Evolutionary conservation across 1,140 invertebrate genomes (phyloP), one percentile per base, ranked within the genome.

Genomic region (Sinonovacula constricta): DNA sequence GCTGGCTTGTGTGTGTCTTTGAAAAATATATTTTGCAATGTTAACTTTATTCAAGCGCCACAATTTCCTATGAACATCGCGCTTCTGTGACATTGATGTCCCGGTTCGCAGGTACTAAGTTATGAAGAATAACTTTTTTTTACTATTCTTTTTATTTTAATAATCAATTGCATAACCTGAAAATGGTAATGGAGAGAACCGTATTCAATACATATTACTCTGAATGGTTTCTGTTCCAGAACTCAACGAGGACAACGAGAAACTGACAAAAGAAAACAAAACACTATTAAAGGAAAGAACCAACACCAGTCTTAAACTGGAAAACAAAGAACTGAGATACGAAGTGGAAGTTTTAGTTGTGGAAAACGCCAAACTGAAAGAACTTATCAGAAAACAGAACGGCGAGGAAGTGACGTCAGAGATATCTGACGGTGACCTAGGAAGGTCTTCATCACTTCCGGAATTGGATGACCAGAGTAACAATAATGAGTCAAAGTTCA

Each of bases 291-390:
- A 33, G 5, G 62, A 66, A 51, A 62, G 69, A 24, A 68, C 54
- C 22, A 34, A 57, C 28, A 57, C 36, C n/a, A 28, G 36, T 15
- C 49, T 79, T 12, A 53, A 59, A 45, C 71, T 72, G 34, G 76
- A 80, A 66, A 80, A 81, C 57, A 39, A 66, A n/a, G 75, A 72
- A 45, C 22, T 84, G 68, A 60, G 77, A 57, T 70, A 76, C 24
- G 72, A 81, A 59, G 71, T 76, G 39, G 69, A 65, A 39, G 60
- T 84, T 10, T 54, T 84, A 1, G n/a, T 54, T 14, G 72, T 79
- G 15, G 83, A 84, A 68, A 84, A 84, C 60, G 56, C 39, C 7
- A 68, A 70, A 36, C 62, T 82, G 0, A 82, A 82, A 53, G 80
- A 78, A 53, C 39, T 78, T 33, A 28, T 78, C 18, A 26, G 75